phyloP scores from a whole-genome alignment of 2,113 vertebrate species.

The Hippocampus abdominalis region DNA sequence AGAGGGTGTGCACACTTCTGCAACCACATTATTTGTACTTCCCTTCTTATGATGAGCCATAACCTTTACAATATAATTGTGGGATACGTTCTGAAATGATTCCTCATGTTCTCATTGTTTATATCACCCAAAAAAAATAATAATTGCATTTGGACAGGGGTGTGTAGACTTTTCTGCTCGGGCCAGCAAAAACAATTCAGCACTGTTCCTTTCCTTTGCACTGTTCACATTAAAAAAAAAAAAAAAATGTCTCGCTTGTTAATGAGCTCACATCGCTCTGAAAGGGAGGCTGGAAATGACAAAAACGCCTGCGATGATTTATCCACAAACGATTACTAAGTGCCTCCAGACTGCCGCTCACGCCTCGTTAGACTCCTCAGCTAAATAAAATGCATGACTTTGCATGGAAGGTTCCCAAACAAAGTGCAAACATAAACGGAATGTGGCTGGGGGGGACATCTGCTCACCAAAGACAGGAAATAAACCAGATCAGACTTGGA shows the following conservation, averaged over 20 bases:
- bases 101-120: background rate
- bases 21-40: background rate
- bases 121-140: background rate
- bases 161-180: background rate
- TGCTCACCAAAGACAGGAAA: conserved; percentile 6
- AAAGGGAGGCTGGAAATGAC: background rate
- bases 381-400: conserved; percentile 24
- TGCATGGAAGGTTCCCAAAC: background rate
- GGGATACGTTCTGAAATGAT: background rate
- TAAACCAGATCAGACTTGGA: conserved; percentile 5
- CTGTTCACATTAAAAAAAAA: conserved; percentile 3
- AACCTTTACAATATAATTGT: background rate
- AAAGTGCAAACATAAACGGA: background rate
- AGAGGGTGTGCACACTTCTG: background rate
- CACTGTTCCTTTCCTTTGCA: background rate
- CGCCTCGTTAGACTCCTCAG: conserved; percentile 13
- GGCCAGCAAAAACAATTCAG: background rate
- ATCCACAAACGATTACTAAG: background rate
- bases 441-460: background rate
- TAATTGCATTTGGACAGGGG: background rate
- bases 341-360: conserved; percentile 1
- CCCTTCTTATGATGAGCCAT: background rate
- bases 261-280: conserved; percentile 36
- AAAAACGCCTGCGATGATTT: background rate
- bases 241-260: background rate